Percentiles rank a stretch among this genome's conserved stretches.
Conservation (phyloP, 2,113 vertebrate species). For the Dasypus novemcinctus region DNA sequence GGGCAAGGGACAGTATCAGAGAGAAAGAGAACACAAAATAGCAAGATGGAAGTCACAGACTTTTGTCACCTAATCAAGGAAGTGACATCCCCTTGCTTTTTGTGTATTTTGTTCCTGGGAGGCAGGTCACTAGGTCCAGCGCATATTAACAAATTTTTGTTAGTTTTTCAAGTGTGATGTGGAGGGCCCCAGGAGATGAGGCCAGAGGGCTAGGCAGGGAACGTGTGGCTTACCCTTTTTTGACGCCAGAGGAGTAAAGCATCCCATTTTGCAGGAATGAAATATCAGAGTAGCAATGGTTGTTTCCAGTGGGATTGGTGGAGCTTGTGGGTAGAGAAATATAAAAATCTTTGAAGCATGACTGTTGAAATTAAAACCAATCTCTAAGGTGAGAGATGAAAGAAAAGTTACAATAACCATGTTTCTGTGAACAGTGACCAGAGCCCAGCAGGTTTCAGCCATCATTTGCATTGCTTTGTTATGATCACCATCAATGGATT, state of each 20-base stretch:
- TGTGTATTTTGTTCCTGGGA: neutral
- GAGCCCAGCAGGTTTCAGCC: neutral
- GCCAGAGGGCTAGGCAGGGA: neutral
- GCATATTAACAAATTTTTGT: neutral
- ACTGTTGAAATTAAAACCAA: constrained; percentile 3
- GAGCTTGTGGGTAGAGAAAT: neutral
- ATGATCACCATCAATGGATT: neutral
- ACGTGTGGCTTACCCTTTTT: neutral
- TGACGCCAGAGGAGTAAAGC: neutral
- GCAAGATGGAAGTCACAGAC: neutral
- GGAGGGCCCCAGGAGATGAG: neutral
- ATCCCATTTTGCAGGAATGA: neutral
- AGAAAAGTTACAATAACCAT: neutral
- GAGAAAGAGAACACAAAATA: neutral
- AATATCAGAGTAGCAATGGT: neutral
- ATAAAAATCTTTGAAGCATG: neutral
- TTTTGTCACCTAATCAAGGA: neutral
- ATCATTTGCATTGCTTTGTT: neutral
- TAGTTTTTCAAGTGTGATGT: neutral
- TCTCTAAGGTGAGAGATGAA: constrained; percentile 19
- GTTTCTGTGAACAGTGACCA: neutral
- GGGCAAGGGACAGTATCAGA: neutral
- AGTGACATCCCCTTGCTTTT: neutral
- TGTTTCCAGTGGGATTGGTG: neutral
- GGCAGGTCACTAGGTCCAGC: neutral